Evolutionary conservation across 30 jellyfish, hydroid and myxozoan species (phyloP).

Genomic region (Hydractinia echinata): DNA sequence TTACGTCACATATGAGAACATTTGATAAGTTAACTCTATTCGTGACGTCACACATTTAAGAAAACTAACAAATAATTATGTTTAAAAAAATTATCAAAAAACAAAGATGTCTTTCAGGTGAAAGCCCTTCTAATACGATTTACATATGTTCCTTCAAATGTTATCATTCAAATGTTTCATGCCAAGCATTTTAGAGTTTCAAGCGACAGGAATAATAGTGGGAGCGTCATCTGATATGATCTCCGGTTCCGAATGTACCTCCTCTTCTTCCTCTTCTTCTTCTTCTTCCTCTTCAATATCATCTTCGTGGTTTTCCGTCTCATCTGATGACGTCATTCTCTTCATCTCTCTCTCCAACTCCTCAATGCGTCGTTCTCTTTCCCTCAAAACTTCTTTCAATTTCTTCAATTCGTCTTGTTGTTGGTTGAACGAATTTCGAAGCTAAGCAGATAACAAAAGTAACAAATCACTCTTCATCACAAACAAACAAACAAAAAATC

Average conservation of each 20-base stretch:
- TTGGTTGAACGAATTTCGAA: slow-evolving; percentile 77
- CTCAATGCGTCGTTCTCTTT: slow-evolving; percentile 58
- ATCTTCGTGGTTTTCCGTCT: slow-evolving; percentile 6
- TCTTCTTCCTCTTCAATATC: slow-evolving; percentile 14
- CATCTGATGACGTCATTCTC: background rate
- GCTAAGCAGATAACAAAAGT: slow-evolving; percentile 29
- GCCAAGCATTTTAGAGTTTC: too few species aligned
- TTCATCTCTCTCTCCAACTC: slow-evolving; percentile 48
- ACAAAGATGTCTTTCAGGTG: too few species aligned
- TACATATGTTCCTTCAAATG: too few species aligned
- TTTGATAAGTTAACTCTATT: too few species aligned
- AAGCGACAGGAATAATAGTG: too few species aligned
- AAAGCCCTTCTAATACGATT: too few species aligned
- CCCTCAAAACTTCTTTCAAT: slow-evolving; percentile 55
- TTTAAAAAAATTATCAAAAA: too few species aligned
- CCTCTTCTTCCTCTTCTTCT: background rate
- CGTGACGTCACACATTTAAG: too few species aligned
- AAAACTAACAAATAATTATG: too few species aligned
- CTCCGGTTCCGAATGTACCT: background rate
- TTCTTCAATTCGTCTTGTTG: slow-evolving; percentile 73
- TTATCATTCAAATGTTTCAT: too few species aligned
- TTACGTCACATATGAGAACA: too few species aligned
- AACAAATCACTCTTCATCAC: background rate
- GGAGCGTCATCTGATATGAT: too few species aligned
- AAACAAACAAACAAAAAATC: background rate